Conservation (phyloP, 2,113 vertebrate species). For the Octodon degus region DNA sequence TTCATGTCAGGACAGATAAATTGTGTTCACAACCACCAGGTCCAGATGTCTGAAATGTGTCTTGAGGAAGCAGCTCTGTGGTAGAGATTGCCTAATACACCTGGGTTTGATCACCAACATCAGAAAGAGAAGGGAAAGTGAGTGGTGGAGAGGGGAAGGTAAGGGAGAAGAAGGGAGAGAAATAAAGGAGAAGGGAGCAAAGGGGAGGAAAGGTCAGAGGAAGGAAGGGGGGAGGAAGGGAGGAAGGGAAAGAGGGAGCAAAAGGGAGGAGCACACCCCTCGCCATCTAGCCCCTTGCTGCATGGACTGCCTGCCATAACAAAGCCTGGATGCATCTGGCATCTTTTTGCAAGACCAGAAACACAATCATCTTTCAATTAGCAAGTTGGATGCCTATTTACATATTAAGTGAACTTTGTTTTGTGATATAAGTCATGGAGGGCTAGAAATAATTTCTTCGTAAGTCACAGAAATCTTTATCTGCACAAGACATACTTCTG, state of each 20-base stretch:
- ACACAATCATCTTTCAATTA: conserved; percentile 63
- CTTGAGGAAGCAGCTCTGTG: neutral
- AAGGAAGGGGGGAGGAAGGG: no score
- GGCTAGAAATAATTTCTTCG: conserved; percentile 73
- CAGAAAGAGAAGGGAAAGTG: neutral
- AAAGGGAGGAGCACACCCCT: neutral
- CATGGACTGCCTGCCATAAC: neutral
- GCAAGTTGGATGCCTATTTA: conserved; percentile 62
- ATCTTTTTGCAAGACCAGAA: neutral
- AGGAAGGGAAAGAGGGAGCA: no score
- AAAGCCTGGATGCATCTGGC: neutral
- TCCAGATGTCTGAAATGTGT: neutral
- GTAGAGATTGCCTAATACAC: neutral
- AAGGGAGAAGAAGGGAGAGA: neutral
- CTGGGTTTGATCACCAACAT: neutral
- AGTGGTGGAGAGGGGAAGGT: neutral
- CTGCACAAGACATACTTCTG: conserved; percentile 71
- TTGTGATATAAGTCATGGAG: conserved; percentile 56
- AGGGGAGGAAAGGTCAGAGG: neutral
- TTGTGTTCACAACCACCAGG: neutral
- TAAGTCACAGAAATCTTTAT: conserved; percentile 74
- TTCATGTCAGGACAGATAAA: neutral
- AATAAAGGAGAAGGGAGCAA: no score
- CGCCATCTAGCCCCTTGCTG: neutral
- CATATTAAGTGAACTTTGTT: conserved; percentile 70